Conservation (phyloP, 2,113 vertebrate species). For the Probosciger aterrimus region DNA sequence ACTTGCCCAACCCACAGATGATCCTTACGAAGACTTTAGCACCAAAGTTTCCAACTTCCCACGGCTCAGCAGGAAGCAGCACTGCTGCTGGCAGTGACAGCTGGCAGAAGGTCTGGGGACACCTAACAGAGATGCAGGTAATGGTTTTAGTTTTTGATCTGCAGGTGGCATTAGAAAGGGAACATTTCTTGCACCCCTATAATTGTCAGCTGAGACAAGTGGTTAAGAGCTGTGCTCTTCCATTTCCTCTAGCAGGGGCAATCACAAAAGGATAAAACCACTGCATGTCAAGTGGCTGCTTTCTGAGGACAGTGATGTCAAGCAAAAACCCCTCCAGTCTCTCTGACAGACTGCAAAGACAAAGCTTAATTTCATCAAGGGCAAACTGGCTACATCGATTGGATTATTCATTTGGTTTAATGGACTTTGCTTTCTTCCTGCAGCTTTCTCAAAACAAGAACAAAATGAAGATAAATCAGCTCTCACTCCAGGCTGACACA, state of each 20-base stretch:
- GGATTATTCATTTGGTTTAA: slow-evolving; percentile 62
- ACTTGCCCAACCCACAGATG: not conserved
- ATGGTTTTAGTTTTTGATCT: not conserved
- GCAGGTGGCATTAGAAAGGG: not conserved
- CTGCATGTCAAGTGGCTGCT: not conserved
- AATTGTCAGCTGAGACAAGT: not conserved
- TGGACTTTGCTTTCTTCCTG: slow-evolving; percentile 54
- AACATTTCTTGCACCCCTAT: not conserved
- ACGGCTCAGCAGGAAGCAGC: not conserved
- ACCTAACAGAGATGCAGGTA: not conserved
- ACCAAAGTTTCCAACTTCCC: not conserved
- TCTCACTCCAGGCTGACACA: slow-evolving; percentile 23
- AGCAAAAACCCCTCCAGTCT: not conserved
- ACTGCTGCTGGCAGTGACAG: not conserved
- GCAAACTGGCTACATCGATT: slow-evolving; percentile 51
- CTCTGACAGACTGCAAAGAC: slow-evolving; percentile 11
- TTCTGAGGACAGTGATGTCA: not conserved
- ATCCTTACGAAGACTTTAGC: not conserved
- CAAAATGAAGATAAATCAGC: slow-evolving; percentile 54
- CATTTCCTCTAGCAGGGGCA: not conserved
- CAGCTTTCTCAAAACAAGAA: slow-evolving; percentile 35
- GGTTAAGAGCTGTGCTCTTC: not conserved
- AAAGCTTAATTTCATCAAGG: slow-evolving; percentile 62
- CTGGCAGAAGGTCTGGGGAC: not conserved
- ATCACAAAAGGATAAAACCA: not conserved